A percentile compares a stretch with the other conserved stretches of the same genome.
Conservation (phyloP, 2,888 invertebrate genomes). For the Chrysodeixis includens region DNA sequence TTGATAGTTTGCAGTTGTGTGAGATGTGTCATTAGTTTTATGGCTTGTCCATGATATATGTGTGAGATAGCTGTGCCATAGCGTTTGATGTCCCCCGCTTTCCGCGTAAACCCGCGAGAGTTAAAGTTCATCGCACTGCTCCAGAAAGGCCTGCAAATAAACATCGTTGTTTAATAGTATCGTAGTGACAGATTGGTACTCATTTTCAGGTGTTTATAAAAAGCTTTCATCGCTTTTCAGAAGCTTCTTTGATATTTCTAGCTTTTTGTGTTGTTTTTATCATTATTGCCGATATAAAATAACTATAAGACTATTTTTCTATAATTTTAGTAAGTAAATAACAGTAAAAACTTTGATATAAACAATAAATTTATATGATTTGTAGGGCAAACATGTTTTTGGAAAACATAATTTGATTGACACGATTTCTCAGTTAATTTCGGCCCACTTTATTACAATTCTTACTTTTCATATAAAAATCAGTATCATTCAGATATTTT, state of each 20-base stretch:
- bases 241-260: conserved; percentile 35
- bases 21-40: conserved; percentile 3
- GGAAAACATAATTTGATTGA: neutral
- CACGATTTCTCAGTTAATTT: neutral
- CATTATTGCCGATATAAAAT: conserved; percentile 10
- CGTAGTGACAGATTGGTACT: conserved; percentile 11
- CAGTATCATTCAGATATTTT: too few species aligned
- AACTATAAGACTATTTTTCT: neutral
- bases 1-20: conserved; percentile 4
- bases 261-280: conserved; percentile 12
- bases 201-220: conserved; percentile 21
- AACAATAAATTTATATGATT: neutral
- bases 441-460: too few species aligned
- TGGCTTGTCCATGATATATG: neutral
- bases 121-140: neutral
- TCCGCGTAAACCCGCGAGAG: neutral
- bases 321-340: conserved; percentile 2
- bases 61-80: neutral
- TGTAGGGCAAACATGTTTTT: conserved; percentile 1
- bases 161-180: neutral
- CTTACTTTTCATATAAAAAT: too few species aligned
- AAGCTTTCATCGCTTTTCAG: conserved; percentile 11
- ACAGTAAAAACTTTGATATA: neutral
- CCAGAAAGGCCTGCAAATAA: neutral
- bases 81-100: neutral